Percentiles rank a stretch among this genome's conserved stretches.
Evolutionary conservation across 2,888 invertebrate genomes (phyloP).

Genomic region (Seira sanloemensis): DNA sequence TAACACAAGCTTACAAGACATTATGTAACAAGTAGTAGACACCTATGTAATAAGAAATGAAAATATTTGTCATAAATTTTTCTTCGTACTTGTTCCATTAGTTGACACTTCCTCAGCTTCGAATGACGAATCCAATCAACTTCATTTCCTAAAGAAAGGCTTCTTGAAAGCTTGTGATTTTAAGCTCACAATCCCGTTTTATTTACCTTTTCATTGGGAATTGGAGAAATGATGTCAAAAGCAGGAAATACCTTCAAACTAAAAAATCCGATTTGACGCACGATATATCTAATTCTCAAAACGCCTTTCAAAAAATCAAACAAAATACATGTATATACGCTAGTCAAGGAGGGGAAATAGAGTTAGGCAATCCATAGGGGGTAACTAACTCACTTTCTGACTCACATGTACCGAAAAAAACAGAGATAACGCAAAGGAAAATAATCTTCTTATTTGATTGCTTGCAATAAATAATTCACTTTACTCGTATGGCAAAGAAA

Average conservation of each 20-base stretch:
- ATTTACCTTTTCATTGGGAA: background rate
- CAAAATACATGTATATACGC: too few relatives aligned
- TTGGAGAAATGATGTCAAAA: background rate
- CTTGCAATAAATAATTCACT: slow-evolving; percentile 9
- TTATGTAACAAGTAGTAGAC: too few relatives aligned
- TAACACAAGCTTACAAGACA: too few relatives aligned
- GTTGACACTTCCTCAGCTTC: background rate
- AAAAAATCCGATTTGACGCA: background rate
- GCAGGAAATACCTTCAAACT: background rate
- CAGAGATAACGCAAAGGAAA: background rate
- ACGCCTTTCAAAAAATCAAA: slow-evolving; percentile 11
- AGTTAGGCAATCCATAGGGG: too few relatives aligned
- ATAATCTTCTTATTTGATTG: slow-evolving; percentile 5
- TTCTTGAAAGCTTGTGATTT: background rate
- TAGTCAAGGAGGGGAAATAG: too few relatives aligned
- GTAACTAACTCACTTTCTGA: too few relatives aligned
- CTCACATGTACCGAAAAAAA: background rate
- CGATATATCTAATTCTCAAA: background rate
- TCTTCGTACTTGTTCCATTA: background rate
- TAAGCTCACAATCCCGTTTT: slow-evolving; percentile 3
- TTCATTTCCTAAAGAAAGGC: background rate
- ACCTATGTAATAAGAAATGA: too few relatives aligned
- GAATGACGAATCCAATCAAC: background rate
- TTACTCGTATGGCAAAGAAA: too few relatives aligned
- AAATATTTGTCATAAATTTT: slow-evolving; percentile 7